These are phyloP conservation scores for Myrmecobius fasciatus DNA, from an alignment of 2,113 vertebrate species.

Conservation along the genomic window DNA sequence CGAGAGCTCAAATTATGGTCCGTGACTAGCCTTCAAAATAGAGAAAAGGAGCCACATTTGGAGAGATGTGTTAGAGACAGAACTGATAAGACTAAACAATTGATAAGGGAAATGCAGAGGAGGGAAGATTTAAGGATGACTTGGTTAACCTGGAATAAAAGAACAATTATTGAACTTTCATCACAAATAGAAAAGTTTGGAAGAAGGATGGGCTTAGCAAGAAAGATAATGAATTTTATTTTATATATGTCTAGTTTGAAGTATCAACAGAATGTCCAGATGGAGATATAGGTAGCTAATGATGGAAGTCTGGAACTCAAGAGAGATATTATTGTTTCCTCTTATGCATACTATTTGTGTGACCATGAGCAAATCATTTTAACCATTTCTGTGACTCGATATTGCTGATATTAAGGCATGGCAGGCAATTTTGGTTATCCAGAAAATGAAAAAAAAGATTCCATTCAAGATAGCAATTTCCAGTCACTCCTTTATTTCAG, in stretches of 20 bases:
- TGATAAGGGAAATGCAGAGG: neutral
- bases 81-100: neutral
- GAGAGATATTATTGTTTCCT: neutral
- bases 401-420: neutral
- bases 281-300: neutral
- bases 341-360: neutral
- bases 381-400: neutral
- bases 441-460: neutral
- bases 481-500: neutral
- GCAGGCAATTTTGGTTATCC: neutral
- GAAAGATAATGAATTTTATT: neutral
- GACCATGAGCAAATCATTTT: neutral
- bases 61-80: neutral
- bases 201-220: neutral
- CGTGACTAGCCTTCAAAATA: neutral
- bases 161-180: neutral
- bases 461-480: neutral
- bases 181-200: neutral
- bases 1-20: neutral
- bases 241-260: neutral
- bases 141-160: neutral
- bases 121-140: neutral
- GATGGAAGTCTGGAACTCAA: neutral
- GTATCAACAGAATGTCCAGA: neutral
- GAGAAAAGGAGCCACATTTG: neutral